Base-by-base conservation (phyloP, 2,888 invertebrate genomes). In the Axea sp. region DNA sequence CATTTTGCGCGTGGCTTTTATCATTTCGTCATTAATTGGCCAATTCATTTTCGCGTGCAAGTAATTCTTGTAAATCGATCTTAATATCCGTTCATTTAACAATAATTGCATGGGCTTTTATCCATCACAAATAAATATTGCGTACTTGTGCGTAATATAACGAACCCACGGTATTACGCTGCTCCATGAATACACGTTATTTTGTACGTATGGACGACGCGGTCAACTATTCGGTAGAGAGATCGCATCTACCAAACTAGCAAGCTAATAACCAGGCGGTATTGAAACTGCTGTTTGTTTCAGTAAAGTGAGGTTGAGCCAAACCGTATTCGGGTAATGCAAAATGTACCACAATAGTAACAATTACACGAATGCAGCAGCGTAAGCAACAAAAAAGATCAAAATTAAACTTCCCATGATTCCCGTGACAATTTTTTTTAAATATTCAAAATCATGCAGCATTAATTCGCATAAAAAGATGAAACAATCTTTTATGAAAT, bases 281-380 rank as follows among this genome's bases (percentile, higher is more conserved):
- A 78, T 81, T 78, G 81, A 79, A 80, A 81, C 80, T 81, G 76
- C 74, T 75, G 78, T 77, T 78, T 78, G 80, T 78, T 78, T 69
- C 76, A 68, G 68, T 72, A 76, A 77, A 76, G 73, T 65, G 77
- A 76, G 76, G 72, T 73, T 62, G 43, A 73, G 73, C 75, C 72
- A 78, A 78, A 77, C 76, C 78, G 77, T 77, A 77, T 77, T 68
- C 76, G 73, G 73, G 77, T 73, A 77, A 79, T 76, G 77, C 80
- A 78, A 71, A 69, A 75, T 75, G 69, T 59, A 57, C 73, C 75
- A 35, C 64, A 43, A 30, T 39, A 41, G 72, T 75, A 76, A 77
- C 75, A 77, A 78, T 78, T 79, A 75, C 74, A 76, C 67, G 64
- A 57, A 49, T 65, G 2, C 4, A 19, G 4, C 19, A 19, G 19